Evolutionary conservation across 2,888 invertebrate genomes (phyloP).

Genomic region (Podabrus alpinus): DNA sequence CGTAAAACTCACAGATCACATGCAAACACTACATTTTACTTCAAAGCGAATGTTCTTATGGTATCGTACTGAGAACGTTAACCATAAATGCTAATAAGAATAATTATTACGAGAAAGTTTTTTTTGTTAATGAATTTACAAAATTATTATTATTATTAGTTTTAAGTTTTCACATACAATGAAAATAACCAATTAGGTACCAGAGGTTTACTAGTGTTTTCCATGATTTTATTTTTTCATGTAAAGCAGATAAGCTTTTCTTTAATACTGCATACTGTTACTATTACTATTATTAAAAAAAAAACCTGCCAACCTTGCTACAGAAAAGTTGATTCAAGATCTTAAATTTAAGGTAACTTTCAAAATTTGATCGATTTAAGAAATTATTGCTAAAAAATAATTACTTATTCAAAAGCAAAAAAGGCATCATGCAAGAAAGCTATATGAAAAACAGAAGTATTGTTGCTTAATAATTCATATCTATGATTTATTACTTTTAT

Average conservation of each 20-base stretch:
- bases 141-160: neutral
- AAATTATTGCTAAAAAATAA: neutral
- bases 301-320: conserved; percentile 13
- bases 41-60: neutral
- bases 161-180: neutral
- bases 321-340: conserved; percentile 7
- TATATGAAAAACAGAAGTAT: too few species aligned
- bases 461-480: neutral
- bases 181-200: neutral
- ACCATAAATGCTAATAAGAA: neutral
- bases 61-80: neutral
- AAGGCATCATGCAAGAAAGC: neutral
- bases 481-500: neutral
- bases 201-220: neutral
- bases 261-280: neutral
- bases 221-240: neutral
- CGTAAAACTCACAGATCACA: neutral
- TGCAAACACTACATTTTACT: neutral
- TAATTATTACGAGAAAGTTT: neutral
- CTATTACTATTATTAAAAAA: conserved; percentile 1
- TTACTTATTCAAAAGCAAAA: neutral
- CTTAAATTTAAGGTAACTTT: neutral
- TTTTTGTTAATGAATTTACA: neutral
- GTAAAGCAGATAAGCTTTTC: neutral
- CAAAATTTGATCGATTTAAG: conserved; percentile 1